Percentiles rank a stretch among this genome's conserved stretches.
Evolutionary conservation across 1,140 invertebrate species (phyloP).

Genomic region (Subanguina moxae): DNA sequence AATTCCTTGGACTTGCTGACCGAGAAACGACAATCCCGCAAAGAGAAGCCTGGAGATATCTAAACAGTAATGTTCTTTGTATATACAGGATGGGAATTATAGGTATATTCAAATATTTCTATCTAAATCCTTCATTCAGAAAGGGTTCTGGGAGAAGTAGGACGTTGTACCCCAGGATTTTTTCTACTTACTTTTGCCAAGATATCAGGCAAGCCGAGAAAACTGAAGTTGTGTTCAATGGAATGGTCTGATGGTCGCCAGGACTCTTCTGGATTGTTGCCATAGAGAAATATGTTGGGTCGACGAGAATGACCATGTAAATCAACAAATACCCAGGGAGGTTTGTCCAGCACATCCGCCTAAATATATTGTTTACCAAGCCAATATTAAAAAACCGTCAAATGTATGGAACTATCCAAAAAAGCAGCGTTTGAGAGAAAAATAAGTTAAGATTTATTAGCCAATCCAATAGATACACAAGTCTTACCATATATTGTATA

Average conservation of each 20-base stretch:
- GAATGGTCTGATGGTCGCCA: slow-evolving; percentile 60
- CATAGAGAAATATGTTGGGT: slow-evolving; percentile 84
- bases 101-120: background rate
- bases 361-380: slow-evolving; percentile 18
- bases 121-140: background rate
- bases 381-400: background rate
- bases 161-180: too few relatives aligned
- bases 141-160: background rate
- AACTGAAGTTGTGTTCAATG: slow-evolving; percentile 60
- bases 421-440: too few relatives aligned
- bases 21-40: slow-evolving; percentile 73
- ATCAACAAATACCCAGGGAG: slow-evolving; percentile 82
- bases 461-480: too few relatives aligned
- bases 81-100: slow-evolving; percentile 1
- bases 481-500: slow-evolving; percentile 54
- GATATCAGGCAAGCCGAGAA: slow-evolving; percentile 58
- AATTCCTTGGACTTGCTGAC: slow-evolving; percentile 75
- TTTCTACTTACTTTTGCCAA: slow-evolving; percentile 55
- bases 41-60: slow-evolving; percentile 70
- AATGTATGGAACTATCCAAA: too few relatives aligned
- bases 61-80: slow-evolving; percentile 67
- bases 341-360: slow-evolving; percentile 43
- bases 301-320: slow-evolving; percentile 81
- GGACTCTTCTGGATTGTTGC: slow-evolving; percentile 69
- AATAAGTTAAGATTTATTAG: too few relatives aligned